A percentile compares a stretch with the other conserved stretches of the same genome.
Evolutionary conservation across 2,888 invertebrate species (phyloP).

Genomic region (Psococerastis gibbosa): DNA sequence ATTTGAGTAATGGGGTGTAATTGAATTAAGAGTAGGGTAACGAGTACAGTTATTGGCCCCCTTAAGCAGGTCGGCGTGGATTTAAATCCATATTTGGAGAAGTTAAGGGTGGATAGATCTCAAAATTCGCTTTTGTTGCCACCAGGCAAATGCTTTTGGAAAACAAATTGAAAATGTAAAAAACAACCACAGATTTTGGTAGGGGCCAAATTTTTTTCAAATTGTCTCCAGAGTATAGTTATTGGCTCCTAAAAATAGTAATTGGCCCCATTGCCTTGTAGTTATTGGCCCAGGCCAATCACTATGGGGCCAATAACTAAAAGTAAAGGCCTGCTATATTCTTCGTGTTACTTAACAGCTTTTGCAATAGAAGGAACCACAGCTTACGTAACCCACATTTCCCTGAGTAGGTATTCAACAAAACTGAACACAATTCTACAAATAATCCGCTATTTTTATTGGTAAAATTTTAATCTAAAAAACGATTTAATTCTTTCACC

Average conservation of each 20-base stretch:
- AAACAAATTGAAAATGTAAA: neutral
- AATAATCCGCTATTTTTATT: too few relatives aligned
- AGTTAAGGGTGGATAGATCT: neutral
- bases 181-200: neutral
- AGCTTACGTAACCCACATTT: neutral
- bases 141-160: neutral
- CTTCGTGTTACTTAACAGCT: neutral
- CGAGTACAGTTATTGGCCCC: neutral
- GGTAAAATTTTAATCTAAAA: neutral
- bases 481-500: neutral
- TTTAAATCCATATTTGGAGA: neutral
- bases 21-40: too few relatives aligned
- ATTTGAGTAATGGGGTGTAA: too few relatives aligned
- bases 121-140: neutral
- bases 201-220: neutral
- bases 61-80: neutral
- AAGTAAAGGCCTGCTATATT: neutral
- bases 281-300: neutral
- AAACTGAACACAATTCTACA: neutral
- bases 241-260: neutral
- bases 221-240: neutral
- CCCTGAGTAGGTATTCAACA: neutral
- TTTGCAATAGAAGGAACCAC: neutral
- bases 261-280: neutral
- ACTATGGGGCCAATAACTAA: neutral